Percentiles rank a stretch among this genome's conserved stretches.
These are phyloP conservation scores for Actinostola sp. DNA, from an alignment of 92 coral and sea anemone genomes.

Conservation along the genomic window DNA sequence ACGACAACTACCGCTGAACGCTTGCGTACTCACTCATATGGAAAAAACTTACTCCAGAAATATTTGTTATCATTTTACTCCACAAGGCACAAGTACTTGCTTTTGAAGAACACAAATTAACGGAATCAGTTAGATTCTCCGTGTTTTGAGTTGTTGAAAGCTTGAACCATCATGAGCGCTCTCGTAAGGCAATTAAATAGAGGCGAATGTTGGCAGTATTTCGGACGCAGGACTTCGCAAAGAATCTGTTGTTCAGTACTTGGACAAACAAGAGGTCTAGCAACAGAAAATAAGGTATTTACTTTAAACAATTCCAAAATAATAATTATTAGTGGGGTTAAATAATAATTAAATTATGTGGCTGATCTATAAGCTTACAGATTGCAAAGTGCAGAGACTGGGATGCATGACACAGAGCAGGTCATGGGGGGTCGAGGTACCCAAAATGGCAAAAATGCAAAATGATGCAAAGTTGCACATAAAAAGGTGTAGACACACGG, in stretches of 20 bases:
- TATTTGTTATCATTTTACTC: not conserved
- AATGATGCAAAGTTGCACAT: too few species aligned
- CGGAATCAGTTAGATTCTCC: not conserved
- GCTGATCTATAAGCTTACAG: too few species aligned
- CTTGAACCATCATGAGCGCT: slow-evolving; percentile 8
- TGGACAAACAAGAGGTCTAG: slow-evolving; percentile 24
- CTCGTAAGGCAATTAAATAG: slow-evolving; percentile 21
- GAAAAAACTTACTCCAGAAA: not conserved
- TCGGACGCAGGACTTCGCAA: not conserved
- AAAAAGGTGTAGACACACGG: too few species aligned
- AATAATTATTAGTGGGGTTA: too few species aligned
- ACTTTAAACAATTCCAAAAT: too few species aligned
- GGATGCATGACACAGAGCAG: too few species aligned
- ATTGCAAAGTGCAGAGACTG: too few species aligned
- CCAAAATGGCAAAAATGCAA: too few species aligned
- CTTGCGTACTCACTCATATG: slow-evolving; percentile 14
- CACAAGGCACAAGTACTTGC: not conserved
- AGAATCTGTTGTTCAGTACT: slow-evolving; percentile 3
- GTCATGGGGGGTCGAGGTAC: too few species aligned
- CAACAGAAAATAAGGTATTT: slow-evolving; percentile 44
- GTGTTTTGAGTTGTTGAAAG: not conserved
- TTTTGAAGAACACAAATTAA: not conserved
- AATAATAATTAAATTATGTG: too few species aligned
- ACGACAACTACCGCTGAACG: slow-evolving; percentile 59
- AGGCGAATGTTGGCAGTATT: not conserved